Evolutionary conservation across 2,113 vertebrate genomes (phyloP).

Genomic region (Rattus rattus): DNA sequence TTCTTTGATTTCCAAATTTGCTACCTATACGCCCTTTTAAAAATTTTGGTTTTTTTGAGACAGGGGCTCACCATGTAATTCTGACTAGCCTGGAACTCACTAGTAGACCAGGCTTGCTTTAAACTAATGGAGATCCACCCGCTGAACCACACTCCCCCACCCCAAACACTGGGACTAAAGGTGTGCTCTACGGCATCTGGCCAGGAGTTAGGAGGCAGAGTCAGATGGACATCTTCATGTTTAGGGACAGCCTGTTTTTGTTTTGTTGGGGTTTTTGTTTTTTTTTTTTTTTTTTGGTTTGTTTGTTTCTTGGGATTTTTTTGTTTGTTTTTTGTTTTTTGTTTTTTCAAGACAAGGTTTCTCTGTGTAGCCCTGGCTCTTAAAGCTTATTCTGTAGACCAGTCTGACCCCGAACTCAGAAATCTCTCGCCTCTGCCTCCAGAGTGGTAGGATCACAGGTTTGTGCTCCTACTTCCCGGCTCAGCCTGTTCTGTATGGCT

Average conservation of each 20-base stretch:
- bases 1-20: background rate
- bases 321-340: background rate
- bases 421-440: background rate
- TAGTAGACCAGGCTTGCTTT: background rate
- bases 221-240: background rate
- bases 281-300: too few species aligned
- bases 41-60: background rate
- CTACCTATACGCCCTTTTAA: background rate
- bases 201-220: background rate
- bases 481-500: background rate
- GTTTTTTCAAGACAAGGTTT: background rate
- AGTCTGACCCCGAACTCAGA: background rate
- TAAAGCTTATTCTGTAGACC: background rate
- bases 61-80: background rate
- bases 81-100: background rate
- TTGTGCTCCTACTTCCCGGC: background rate
- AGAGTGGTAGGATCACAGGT: background rate
- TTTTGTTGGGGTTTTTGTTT: background rate
- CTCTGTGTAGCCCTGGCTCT: background rate
- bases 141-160: background rate
- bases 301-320: too few species aligned
- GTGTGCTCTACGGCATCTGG: background rate
- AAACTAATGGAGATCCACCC: background rate
- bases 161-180: background rate
- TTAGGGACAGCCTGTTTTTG: background rate